A percentile compares a stretch with the other conserved stretches of the same genome.
phyloP scores from a whole-genome alignment of 2,113 vertebrate species.

The Podarcis cretensis region DNA sequence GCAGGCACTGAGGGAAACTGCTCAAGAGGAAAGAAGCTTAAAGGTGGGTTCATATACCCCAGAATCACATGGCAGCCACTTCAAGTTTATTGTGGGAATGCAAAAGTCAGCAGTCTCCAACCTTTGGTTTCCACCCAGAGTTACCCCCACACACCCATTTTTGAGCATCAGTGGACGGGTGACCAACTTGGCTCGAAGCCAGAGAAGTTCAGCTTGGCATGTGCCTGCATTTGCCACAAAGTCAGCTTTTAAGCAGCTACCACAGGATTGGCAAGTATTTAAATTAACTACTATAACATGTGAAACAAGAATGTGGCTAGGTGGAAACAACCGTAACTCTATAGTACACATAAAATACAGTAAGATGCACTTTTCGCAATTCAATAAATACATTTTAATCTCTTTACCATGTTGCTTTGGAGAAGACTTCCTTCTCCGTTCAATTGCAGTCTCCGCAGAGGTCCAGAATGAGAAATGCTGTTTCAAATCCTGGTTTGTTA shows the following conservation, averaged over 20 bases:
- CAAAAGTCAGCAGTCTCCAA: too few relatives aligned
- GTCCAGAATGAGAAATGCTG: background rate
- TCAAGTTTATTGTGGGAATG: background rate
- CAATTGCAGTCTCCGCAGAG: background rate
- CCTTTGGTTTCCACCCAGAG: background rate
- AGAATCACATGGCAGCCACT: background rate
- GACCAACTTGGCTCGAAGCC: background rate
- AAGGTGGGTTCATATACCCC: background rate
- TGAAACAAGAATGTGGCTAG: conserved; percentile 28
- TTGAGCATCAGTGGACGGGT: background rate
- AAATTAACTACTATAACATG: conserved; percentile 53
- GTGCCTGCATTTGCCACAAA: background rate
- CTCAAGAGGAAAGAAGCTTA: background rate
- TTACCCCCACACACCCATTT: background rate
- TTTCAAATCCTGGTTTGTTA: background rate
- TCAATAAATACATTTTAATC: conserved; percentile 81
- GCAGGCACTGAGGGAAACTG: background rate
- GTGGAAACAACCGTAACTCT: conserved; percentile 59
- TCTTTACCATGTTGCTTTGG: conserved; percentile 12
- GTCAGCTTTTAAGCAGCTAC: background rate
- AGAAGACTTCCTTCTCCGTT: background rate
- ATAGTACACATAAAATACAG: conserved; percentile 78
- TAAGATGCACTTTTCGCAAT: conserved; percentile 81
- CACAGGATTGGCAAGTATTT: conserved; percentile 8
- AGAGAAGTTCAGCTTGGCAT: background rate